Evolutionary conservation across 1,140 invertebrate species (phyloP).

Genomic region (Gryon sp.): DNA sequence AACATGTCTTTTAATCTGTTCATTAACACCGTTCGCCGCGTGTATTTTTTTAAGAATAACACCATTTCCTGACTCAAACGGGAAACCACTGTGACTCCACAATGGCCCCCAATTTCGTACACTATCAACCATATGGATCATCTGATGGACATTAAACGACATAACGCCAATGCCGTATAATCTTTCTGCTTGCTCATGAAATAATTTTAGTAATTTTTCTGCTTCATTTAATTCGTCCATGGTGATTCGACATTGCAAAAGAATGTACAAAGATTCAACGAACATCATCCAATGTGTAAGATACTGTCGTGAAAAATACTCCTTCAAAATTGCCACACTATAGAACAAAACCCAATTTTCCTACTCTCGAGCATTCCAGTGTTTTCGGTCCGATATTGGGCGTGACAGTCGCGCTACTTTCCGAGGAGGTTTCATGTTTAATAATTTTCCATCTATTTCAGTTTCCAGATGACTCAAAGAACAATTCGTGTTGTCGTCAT

Average conservation of each 20-base stretch:
- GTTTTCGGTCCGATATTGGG: constrained; percentile 12
- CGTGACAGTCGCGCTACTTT: constrained; percentile 24
- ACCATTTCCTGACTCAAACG: constrained; percentile 45
- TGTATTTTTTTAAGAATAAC: too few relatives aligned
- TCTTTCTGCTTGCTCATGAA: constrained; percentile 3
- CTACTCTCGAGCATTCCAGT: constrained; percentile 18
- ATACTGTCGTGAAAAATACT: constrained; percentile 8
- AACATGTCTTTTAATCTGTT: constrained; percentile 28
- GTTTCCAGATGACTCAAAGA: not conserved
- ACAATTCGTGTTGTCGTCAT: not conserved
- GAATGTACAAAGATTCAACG: not conserved
- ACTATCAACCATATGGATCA: constrained; percentile 28
- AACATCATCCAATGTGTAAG: constrained; percentile 9
- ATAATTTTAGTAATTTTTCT: not conserved
- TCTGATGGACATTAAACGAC: constrained; percentile 40
- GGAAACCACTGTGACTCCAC: too few relatives aligned
- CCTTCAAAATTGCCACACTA: constrained; percentile 22
- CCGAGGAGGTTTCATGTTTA: constrained; percentile 18
- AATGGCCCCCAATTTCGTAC: constrained; percentile 30
- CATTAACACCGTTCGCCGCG: constrained; percentile 37
- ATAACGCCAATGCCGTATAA: constrained; percentile 7
- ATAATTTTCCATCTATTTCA: constrained; percentile 10
- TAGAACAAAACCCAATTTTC: constrained; percentile 43
- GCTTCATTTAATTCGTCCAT: not conserved
- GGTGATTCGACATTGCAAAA: not conserved